Percentiles rank a stretch among this genome's conserved stretches.
Conservation (phyloP, 2,888 invertebrate species). For the Ochropleura plecta region DNA sequence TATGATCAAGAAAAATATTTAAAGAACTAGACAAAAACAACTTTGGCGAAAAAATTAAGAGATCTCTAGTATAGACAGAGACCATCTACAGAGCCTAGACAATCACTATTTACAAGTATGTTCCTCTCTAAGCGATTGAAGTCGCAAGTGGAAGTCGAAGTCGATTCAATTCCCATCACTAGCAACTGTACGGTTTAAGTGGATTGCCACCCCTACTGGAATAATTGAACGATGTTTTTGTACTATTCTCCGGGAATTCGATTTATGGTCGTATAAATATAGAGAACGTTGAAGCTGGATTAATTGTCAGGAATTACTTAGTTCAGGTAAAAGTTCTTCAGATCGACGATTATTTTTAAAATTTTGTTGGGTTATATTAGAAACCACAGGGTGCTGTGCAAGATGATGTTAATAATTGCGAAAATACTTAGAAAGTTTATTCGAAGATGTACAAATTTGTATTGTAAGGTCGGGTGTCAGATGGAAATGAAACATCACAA, state of each 20-base stretch:
- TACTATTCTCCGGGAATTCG: constrained; percentile 59
- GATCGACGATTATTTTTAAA: constrained; percentile 1
- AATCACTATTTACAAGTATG: constrained; percentile 33
- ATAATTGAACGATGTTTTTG: constrained; percentile 79
- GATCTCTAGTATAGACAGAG: not conserved
- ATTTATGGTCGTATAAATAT: constrained; percentile 63
- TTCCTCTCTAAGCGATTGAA: constrained; percentile 68
- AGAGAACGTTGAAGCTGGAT: constrained; percentile 43
- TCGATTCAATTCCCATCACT: constrained; percentile 70
- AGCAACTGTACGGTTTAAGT: constrained; percentile 75
- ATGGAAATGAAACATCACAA: too few relatives aligned
- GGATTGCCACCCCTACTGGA: constrained; percentile 79
- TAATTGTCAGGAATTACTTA: constrained; percentile 51
- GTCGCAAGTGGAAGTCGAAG: constrained; percentile 68
- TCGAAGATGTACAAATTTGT: not conserved
- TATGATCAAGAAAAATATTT: not conserved
- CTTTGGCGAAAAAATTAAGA: not conserved
- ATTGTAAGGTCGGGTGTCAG: too few relatives aligned
- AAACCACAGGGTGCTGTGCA: not conserved
- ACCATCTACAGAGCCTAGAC: not conserved
- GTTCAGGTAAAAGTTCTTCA: constrained; percentile 18
- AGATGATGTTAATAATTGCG: not conserved
- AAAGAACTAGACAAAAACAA: not conserved
- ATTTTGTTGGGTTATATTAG: not conserved
- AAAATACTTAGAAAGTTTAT: not conserved